phyloP scores from a whole-genome alignment of 2,888 invertebrate genomes.

The Hirtodrosophila trivittata region DNA sequence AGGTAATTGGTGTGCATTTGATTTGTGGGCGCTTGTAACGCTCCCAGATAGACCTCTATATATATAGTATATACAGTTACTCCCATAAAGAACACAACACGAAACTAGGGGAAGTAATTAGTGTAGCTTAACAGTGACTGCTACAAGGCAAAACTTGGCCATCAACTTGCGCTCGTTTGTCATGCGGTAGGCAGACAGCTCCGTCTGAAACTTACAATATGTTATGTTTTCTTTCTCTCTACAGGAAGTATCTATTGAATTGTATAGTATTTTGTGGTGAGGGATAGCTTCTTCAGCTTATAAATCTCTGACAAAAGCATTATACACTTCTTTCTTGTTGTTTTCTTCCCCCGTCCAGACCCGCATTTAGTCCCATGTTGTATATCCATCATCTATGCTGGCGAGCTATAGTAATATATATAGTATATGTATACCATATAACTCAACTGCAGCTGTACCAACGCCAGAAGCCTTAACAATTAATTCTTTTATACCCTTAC shows the following conservation, averaged over 20 bases:
- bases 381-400: constrained; percentile 49
- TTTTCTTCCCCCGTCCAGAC: constrained; percentile 11
- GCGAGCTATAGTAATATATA: constrained; percentile 21
- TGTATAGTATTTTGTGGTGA: too few species aligned
- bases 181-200: constrained; percentile 13
- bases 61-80: not conserved
- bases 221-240: too few species aligned
- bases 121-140: constrained; percentile 70
- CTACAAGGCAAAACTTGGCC: constrained; percentile 67
- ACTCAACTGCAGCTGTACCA: constrained; percentile 61
- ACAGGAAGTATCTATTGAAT: too few species aligned
- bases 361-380: constrained; percentile 46
- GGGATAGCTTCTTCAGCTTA: too few species aligned
- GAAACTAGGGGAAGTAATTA: constrained; percentile 73
- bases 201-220: not conserved
- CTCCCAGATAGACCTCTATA: constrained; percentile 49
- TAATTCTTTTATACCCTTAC: constrained; percentile 53
- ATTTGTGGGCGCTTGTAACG: constrained; percentile 75
- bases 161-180: constrained; percentile 25
- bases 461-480: constrained; percentile 52
- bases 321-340: constrained; percentile 30
- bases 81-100: too few species aligned
- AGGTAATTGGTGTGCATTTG: constrained; percentile 78
- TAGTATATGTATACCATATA: constrained; percentile 47
- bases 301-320: not conserved